Percentiles rank a stretch among this genome's conserved stretches.
Conservation (phyloP, 2,888 invertebrate genomes). For the Amaurobius ferox region DNA sequence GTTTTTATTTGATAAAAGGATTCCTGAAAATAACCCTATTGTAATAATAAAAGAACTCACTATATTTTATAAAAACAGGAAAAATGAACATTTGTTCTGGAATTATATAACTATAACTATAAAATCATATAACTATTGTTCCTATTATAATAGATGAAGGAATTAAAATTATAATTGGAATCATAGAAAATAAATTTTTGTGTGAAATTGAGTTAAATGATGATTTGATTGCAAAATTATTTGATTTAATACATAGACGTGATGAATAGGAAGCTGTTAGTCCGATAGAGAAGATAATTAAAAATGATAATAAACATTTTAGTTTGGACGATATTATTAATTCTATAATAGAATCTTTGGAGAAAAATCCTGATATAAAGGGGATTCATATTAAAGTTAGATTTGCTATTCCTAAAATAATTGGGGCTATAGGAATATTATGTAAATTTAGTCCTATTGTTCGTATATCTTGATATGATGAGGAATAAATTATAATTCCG, state of each 20-base stretch:
- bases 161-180: not conserved
- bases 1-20: not conserved
- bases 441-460: not conserved
- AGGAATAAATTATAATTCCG: slow-evolving; percentile 7
- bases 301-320: not conserved
- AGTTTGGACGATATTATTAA: not conserved
- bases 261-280: not conserved
- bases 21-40: not conserved
- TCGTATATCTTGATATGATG: slow-evolving; percentile 30
- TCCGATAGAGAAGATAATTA: slow-evolving; percentile 13
- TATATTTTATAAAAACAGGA: not conserved
- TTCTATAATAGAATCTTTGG: not conserved
- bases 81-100: not conserved
- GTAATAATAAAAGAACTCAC: not conserved
- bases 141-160: not conserved
- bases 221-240: not conserved
- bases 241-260: not conserved
- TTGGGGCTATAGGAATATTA: not conserved
- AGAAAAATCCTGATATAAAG: slow-evolving; percentile 28
- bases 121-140: not conserved
- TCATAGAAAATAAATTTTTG: not conserved
- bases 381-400: slow-evolving; percentile 13
- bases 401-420: not conserved
- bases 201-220: not conserved
- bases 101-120: no score